Evolutionary conservation across 2,113 vertebrate species (phyloP).

Genomic region (Microcebus ravelobensis): DNA sequence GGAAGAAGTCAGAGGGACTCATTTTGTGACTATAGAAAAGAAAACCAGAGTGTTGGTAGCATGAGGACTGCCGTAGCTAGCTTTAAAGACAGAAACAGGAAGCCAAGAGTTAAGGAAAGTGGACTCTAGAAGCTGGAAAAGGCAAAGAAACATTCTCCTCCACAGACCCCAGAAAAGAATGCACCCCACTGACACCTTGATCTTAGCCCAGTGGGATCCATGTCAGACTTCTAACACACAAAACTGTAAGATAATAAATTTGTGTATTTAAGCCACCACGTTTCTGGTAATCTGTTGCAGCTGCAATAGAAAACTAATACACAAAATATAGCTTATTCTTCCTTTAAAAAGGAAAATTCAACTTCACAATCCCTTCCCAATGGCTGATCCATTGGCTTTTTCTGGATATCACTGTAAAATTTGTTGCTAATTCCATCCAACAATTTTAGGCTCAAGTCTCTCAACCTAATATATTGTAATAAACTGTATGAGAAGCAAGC

Average conservation of each 20-base stretch:
- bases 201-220: background rate
- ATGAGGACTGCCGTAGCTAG: background rate
- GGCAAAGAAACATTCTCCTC: background rate
- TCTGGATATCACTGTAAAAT: background rate
- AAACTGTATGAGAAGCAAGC: background rate
- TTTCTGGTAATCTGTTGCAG: constrained; percentile 23
- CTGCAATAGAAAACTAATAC: background rate
- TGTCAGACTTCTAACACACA: background rate
- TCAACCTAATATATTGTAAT: background rate
- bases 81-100: background rate
- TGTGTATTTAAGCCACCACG: background rate
- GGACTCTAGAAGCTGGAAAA: background rate
- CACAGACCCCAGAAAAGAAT: background rate
- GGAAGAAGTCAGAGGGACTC: background rate
- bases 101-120: background rate
- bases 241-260: background rate
- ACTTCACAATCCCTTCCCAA: background rate
- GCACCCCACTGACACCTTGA: background rate
- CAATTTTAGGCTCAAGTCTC: background rate
- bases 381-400: background rate
- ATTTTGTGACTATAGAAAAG: background rate
- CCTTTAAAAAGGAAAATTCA: background rate
- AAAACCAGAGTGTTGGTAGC: background rate
- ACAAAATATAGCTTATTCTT: background rate
- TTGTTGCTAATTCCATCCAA: background rate